Percentiles rank a stretch among this genome's conserved stretches.
Conservation (phyloP, 2,113 vertebrate genomes). For the Damaliscus lunatus region DNA sequence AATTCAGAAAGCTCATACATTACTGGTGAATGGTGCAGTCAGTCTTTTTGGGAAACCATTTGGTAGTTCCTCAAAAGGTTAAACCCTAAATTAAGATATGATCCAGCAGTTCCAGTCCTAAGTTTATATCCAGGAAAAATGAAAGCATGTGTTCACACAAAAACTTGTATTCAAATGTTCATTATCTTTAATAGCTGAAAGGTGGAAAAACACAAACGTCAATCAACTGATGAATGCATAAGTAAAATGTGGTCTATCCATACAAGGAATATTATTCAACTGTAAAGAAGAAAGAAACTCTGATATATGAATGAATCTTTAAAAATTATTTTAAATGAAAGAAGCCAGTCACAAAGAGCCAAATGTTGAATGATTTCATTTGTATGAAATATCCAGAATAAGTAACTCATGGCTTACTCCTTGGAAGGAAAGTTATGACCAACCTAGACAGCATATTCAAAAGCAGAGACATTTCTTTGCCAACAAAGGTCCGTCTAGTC, state of each 20-base stretch:
- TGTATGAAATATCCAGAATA: neutral
- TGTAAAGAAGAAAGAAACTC: neutral
- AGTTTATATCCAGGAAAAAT: neutral
- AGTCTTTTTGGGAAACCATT: neutral
- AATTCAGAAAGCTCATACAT: neutral
- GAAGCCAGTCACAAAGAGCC: neutral
- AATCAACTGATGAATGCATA: neutral
- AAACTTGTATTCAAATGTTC: neutral
- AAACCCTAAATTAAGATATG: neutral
- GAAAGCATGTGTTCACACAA: neutral
- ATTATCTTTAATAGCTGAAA: neutral
- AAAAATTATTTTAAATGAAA: neutral
- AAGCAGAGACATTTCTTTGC: no score
- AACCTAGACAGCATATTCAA: neutral
- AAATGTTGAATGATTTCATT: neutral
- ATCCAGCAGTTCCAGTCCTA: neutral
- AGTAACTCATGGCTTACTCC: neutral
- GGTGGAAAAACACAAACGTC: neutral
- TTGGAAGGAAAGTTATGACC: neutral
- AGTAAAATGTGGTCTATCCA: neutral
- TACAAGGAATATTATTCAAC: neutral
- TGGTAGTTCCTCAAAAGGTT: neutral
- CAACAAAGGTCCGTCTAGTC: no score
- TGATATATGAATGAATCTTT: neutral
- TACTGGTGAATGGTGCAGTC: neutral